phyloP scores from a whole-genome alignment of 2,797 vertebrate species.

The Orientallactaga sibirica region DNA sequence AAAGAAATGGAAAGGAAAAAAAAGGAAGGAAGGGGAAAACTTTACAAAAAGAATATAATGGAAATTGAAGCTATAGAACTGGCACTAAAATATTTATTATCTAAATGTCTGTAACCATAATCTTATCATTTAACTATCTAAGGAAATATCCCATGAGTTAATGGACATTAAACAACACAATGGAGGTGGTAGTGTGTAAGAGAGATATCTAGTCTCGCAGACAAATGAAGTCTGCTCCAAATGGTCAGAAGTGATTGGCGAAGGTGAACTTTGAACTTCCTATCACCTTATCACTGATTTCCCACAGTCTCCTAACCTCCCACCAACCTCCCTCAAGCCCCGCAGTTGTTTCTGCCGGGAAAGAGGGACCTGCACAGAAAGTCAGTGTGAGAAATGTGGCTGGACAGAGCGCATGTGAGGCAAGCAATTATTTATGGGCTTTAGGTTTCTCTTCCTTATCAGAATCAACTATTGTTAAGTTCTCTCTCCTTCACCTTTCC shows the following conservation, averaged over 20 bases:
- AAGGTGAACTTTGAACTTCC: background rate
- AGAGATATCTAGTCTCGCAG: background rate
- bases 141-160: background rate
- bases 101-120: background rate
- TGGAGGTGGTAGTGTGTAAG: background rate
- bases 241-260: background rate
- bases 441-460: background rate
- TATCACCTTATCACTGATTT: background rate
- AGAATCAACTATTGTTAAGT: background rate
- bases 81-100: background rate
- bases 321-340: background rate
- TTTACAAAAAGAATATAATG: background rate
- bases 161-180: background rate
- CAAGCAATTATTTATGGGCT: background rate
- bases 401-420: background rate
- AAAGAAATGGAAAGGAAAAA: background rate
- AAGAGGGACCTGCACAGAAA: background rate
- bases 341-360: background rate
- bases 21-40: background rate
- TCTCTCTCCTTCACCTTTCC: background rate
- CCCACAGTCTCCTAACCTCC: background rate
- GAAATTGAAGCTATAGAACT: background rate
- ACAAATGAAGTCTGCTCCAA: background rate
- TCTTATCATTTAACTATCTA: background rate
- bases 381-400: background rate